Evolutionary conservation across 2,888 invertebrate genomes (phyloP), one percentile per base, ranked within the genome.

Genomic region (Nomada hirtipes): DNA sequence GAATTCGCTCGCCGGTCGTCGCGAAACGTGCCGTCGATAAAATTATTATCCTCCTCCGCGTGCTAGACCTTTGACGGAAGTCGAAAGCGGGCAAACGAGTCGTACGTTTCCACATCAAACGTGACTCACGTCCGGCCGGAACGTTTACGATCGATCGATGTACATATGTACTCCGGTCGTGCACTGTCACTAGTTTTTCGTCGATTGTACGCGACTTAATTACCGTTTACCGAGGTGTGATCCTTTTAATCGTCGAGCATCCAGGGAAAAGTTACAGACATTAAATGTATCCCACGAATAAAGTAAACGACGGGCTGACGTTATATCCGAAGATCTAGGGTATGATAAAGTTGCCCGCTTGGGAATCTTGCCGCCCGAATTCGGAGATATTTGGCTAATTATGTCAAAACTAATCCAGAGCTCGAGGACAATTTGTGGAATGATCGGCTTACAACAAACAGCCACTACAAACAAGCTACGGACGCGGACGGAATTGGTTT

Each of bases 1-100:
- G 82, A 83, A 83, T 84, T 64, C 78, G 79, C 73, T 77, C 73
- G 60, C 77, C 75, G 73, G 63, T 57, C 55, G 74, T 60, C 82
- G 76, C 65, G 69, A 65, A 63, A 80, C 79, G 76, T 73, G 82
- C 64, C 57, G 59, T 47, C 13, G 44, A 59, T 73, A 76, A 76
- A 73, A 81, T 83, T 76, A 81, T 83, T 81, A 67, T 74, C 76
- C 64, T 55, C 65, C 70, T 36, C n/a, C 42, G 42, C 63, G 71
- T 26, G 57, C 70, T 59, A 70, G 80, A 76, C 76, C 79, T 73
- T 69, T 73, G 57, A 59, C 29, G 29, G 29, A 52, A 69, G 55
- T 60, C 75, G 80, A 76, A 64, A 76, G 74, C 15, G 18, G 2
- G 57, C 47, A n/a, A 23, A 23, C 53, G 55, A 29, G 47, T 64